A percentile compares a stretch with the other conserved stretches of the same genome.
Conservation (phyloP, 2,113 vertebrate species). For the Seriola dumerili region DNA sequence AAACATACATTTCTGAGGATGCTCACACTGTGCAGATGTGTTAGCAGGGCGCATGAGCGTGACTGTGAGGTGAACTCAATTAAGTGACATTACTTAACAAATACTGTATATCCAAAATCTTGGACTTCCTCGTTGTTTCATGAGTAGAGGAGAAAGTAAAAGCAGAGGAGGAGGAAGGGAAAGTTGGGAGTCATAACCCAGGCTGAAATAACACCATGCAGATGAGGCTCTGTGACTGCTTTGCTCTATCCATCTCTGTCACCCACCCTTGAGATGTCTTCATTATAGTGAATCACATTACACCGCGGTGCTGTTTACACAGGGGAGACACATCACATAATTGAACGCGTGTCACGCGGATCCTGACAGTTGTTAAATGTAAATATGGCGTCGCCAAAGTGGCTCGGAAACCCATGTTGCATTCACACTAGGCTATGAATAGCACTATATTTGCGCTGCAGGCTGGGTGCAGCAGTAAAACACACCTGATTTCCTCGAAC, state of each 20-base stretch:
- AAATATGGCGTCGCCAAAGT: conserved; percentile 58
- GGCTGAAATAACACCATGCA: conserved; percentile 43
- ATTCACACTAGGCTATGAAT: conserved; percentile 27
- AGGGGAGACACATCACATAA: conserved; percentile 46
- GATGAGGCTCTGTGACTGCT: conserved; percentile 30
- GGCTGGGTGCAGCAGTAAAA: conserved; percentile 24
- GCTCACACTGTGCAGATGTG: not conserved
- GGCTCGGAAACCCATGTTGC: conserved; percentile 27
- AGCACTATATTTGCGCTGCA: conserved; percentile 16
- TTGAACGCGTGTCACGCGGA: conserved; percentile 60
- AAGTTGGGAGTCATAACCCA: conserved; percentile 26
- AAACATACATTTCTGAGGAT: not conserved
- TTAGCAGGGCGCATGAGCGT: not conserved
- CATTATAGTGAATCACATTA: conserved; percentile 61
- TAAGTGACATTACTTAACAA: not conserved
- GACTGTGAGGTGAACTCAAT: not conserved
- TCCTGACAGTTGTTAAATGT: conserved; percentile 62
- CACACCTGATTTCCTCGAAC: conserved; percentile 47
- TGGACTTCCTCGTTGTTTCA: not conserved
- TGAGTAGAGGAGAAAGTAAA: not conserved
- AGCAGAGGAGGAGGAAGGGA: not conserved
- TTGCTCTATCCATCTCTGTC: conserved; percentile 51
- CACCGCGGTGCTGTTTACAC: conserved; percentile 58
- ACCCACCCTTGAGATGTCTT: conserved; percentile 58
- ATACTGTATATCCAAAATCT: not conserved